Evolutionary conservation across 2,113 vertebrate genomes (phyloP), one percentile per base, ranked within the genome.

Genomic region (Piprites chloris): DNA sequence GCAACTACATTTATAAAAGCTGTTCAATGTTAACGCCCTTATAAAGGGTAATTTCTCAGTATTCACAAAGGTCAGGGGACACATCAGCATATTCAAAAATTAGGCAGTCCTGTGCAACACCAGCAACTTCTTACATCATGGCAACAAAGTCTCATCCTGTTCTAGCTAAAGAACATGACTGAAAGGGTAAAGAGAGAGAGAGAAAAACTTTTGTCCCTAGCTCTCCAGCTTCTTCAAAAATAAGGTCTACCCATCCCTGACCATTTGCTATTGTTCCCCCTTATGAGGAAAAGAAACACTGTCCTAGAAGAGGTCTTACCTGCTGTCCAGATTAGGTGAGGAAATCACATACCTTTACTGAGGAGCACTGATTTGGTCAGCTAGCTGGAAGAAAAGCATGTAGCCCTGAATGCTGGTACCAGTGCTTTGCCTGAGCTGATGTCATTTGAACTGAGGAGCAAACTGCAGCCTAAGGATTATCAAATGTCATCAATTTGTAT

Each of bases 401-500:
- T 4, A 22, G 35, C 35, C 28, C 35, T 22, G 32, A 39, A 35
- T 1, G 2, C 28, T 28, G 7, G 9, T 37, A 28, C 42, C n/a
- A 52, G 6, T 8, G 72, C 68, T 58, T 66, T 49, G 50, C 32
- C 41, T 26, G 19, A 65, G 49, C 56, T 72, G 22, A 55, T 59
- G 37, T 37, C 5, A 9, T 12, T 42, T 41, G 18, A 86, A 32
- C 22, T 15, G 30, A 5, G 6, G 42, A 85, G 35, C 44, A 63
- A 87, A 69, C 50, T 47, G 52, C 56, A 85, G 39, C 33, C 39
- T 56, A 9, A 44, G 73, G 33, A 71, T 69, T 66, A 77, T 19
- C 56, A 42, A 58, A 62, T 3, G 2, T 8, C 4, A 7, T 26
- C 86, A 52, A 35, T 56, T 28, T 8, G 0, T 2, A 19, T 0